Base-by-base conservation (phyloP, 2,888 invertebrate genomes). In the Hirtodrosophila trivittata region DNA sequence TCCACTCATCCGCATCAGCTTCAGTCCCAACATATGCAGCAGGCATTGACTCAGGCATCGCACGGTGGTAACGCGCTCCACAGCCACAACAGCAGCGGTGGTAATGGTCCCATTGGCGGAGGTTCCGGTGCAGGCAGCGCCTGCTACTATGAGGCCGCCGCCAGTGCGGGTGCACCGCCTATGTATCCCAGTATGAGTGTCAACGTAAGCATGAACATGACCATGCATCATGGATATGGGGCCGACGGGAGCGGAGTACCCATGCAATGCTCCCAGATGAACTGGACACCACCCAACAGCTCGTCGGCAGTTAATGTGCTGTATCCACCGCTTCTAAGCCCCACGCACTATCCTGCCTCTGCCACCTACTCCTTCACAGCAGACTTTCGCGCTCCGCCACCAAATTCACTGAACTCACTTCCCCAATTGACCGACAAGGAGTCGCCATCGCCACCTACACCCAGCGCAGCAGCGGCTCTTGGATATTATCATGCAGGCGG, bases 141-240 rank as follows among this genome's bases (percentile, higher is more conserved):
- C 28, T 89, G 90, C 41, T 91, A 91, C 65, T 91, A 90, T 37
- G 91, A 91, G 60, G 69, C 89, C 88, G 67, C 78, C 25, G 25
- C 52, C 32, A 78, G 71, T 58, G 71, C 73, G 12, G 43, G 54
- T 7, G 76, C 87, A 1, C 90, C 91, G 1, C 90, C 94, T 0
- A 92, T 95, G 69, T 96, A 96, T 89, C 97, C 97, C 57, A 95
- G 97, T 86, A 98, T 98, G 98, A 97, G 97, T 87, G 97, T 98
- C 73, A 98, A 98, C 89, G 97, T 98, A 37, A 91, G 89, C 78
- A 98, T 98, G 98, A 98, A 97, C 90, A 98, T 98, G 98, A 98
- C 98, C 56, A 97, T 98, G 95, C 97, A 97, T 73, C 97, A 97
- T 70, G 94, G 94, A 1, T 94, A 94, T 77, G 80, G 92, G 77